Percentiles rank a stretch among this genome's conserved stretches.
phyloP scores from a whole-genome alignment of 1,140 invertebrate genomes.

The Frieseomelitta varia region DNA sequence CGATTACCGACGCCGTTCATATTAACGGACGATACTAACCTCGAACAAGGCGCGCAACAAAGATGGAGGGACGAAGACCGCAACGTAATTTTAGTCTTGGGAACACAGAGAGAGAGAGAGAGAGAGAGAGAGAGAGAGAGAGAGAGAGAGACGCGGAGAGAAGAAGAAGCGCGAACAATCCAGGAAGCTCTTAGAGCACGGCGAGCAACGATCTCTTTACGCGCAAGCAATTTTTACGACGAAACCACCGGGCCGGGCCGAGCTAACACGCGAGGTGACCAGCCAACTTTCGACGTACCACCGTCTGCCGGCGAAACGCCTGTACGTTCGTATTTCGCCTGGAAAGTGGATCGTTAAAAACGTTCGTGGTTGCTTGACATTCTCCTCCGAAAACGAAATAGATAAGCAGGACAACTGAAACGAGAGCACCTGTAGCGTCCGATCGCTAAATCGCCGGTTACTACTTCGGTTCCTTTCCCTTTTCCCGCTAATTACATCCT shows the following conservation, averaged over 20 bases:
- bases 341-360: constrained; percentile 59
- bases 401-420: constrained; percentile 8
- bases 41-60: constrained; percentile 15
- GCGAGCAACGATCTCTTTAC: constrained; percentile 80
- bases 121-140: background rate
- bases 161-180: constrained; percentile 59
- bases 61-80: constrained; percentile 12
- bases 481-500: constrained; percentile 44
- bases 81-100: background rate
- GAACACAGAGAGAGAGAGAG: background rate
- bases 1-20: constrained; percentile 53
- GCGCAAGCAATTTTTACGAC: constrained; percentile 81
- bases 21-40: constrained; percentile 29
- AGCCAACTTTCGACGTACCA: constrained; percentile 56
- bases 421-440: constrained; percentile 12
- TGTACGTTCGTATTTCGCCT: constrained; percentile 34
- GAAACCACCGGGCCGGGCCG: constrained; percentile 76
- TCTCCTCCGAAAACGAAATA: background rate
- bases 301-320: constrained; percentile 5
- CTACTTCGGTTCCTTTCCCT: background rate
- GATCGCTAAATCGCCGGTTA: background rate
- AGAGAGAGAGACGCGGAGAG: background rate
- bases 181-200: constrained; percentile 77
- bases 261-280: constrained; percentile 79
- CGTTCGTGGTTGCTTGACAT: constrained; percentile 17